phyloP scores from a whole-genome alignment of 2,888 invertebrate species.

The Spodoptera littoralis region DNA sequence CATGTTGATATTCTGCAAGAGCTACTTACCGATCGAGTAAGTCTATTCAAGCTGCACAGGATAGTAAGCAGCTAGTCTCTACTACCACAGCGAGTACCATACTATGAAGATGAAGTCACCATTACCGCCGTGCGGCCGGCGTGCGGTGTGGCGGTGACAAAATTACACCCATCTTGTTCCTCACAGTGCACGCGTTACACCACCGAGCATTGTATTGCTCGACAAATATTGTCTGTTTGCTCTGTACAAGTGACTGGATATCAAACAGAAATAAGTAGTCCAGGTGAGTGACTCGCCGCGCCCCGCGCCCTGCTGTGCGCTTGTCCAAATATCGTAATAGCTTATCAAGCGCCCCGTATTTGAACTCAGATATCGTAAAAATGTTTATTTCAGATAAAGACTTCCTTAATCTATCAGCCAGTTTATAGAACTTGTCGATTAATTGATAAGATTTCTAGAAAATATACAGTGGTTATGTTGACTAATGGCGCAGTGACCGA shows the following conservation, averaged over 20 bases:
- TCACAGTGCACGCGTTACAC: conserved; percentile 1
- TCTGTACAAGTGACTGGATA: conserved; percentile 31
- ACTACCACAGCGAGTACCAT: too few relatives aligned
- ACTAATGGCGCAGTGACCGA: too few relatives aligned
- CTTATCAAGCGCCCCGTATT: conserved; percentile 33
- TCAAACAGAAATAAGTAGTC: conserved; percentile 35
- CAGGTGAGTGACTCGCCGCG: conserved; percentile 26
- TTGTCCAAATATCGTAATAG: conserved; percentile 16
- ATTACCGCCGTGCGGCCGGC: too few relatives aligned
- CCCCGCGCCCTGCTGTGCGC: conserved; percentile 19
- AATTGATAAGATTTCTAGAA: background rate
- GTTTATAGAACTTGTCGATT: conserved; percentile 13
- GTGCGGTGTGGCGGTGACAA: background rate
- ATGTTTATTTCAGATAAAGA: conserved; percentile 32
- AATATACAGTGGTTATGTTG: too few relatives aligned
- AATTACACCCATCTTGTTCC: conserved; percentile 2
- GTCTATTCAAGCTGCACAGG: too few relatives aligned
- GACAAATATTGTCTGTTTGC: conserved; percentile 24
- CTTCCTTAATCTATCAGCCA: conserved; percentile 8
- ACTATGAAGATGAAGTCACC: too few relatives aligned
- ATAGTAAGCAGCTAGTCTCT: too few relatives aligned
- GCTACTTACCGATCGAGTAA: too few relatives aligned
- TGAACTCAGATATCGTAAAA: conserved; percentile 28
- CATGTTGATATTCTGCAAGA: too few relatives aligned
- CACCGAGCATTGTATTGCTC: conserved; percentile 19